These are phyloP conservation scores for Atrichornis clamosus DNA, from an alignment of 2,113 vertebrate species.

Conservation along the genomic window DNA sequence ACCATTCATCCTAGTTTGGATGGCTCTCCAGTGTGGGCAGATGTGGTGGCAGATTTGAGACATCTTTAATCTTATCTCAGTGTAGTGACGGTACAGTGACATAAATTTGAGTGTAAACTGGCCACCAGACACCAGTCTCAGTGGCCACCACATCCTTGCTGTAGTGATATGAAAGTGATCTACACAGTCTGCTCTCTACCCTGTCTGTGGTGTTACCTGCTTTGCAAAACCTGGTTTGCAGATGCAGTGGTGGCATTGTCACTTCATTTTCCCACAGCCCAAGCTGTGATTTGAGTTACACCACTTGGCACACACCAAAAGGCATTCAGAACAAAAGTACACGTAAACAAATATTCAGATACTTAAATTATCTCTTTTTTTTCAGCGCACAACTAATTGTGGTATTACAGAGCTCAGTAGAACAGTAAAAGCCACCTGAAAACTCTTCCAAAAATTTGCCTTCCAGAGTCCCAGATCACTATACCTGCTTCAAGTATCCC, in stretches of 20 bases:
- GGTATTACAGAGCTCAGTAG: neutral
- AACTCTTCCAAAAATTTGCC: neutral
- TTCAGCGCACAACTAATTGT: neutral
- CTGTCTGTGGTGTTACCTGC: neutral
- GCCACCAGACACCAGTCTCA: neutral
- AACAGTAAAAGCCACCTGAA: neutral
- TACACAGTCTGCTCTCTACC: neutral
- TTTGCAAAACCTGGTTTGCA: neutral
- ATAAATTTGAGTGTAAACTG: neutral
- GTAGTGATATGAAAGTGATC: fast-evolving
- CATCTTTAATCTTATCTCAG: neutral
- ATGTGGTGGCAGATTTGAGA: neutral
- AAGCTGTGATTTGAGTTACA: neutral
- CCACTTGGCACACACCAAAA: neutral
- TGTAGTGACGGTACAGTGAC: neutral
- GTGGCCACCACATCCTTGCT: neutral
- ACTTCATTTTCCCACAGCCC: neutral
- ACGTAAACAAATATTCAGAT: neutral
- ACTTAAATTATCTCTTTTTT: neutral
- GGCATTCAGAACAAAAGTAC: neutral
- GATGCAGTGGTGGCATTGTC: neutral
- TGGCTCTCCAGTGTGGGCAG: neutral
- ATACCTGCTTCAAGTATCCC: neutral
- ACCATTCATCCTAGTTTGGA: neutral
- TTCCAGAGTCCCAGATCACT: neutral